Evolutionary conservation across 2,888 invertebrate species (phyloP).

Genomic region (Tolmerus cingulatus): DNA sequence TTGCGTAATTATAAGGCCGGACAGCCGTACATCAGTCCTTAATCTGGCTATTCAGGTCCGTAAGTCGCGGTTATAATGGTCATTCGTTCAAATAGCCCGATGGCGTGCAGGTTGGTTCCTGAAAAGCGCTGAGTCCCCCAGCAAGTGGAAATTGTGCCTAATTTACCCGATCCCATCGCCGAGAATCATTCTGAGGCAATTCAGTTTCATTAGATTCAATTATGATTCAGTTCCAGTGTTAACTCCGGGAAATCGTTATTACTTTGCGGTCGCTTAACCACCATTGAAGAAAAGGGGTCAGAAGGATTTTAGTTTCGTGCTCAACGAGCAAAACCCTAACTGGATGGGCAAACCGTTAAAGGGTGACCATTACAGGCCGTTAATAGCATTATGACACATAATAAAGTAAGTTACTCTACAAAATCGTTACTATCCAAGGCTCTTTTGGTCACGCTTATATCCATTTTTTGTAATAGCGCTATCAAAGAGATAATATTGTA

Average conservation of each 20-base stretch:
- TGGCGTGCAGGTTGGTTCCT: neutral
- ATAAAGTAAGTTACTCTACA: neutral
- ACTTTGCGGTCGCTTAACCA: neutral
- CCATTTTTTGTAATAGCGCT: neutral
- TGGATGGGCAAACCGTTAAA: neutral
- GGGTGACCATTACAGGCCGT: neutral
- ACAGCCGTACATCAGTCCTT: neutral
- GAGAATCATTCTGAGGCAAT: neutral
- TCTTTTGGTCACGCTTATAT: neutral
- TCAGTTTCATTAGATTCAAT: slow-evolving; percentile 1
- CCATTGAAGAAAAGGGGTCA: neutral
- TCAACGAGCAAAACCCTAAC: neutral
- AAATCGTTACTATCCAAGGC: neutral
- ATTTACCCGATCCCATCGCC: neutral
- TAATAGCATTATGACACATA: neutral
- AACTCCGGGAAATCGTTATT: slow-evolving; percentile 4
- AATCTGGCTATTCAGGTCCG: neutral
- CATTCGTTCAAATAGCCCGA: neutral
- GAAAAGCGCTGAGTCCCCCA: neutral
- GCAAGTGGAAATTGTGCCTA: neutral
- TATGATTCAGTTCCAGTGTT: slow-evolving; percentile 4
- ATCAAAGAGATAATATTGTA: neutral
- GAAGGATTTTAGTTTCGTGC: neutral
- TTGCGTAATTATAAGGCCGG: neutral
- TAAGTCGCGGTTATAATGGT: neutral